These are phyloP conservation scores for Solen grandis DNA, from an alignment of 1,140 invertebrate genomes.

Conservation along the genomic window DNA sequence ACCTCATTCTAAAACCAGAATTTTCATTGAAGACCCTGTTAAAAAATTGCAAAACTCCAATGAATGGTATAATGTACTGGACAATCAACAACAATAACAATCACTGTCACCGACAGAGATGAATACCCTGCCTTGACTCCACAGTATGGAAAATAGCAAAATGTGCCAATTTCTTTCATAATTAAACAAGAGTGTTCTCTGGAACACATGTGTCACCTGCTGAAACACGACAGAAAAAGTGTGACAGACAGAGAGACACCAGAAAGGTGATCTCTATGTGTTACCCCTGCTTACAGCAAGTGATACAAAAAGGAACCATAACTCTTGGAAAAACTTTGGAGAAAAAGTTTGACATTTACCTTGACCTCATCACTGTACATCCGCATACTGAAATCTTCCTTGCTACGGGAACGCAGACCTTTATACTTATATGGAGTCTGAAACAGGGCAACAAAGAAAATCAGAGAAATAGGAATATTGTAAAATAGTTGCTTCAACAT, in stretches of 20 bases:
- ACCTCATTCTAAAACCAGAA: no score
- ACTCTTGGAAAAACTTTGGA: not conserved
- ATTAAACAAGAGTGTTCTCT: not conserved
- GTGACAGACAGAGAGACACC: no score
- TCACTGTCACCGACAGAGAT: no score
- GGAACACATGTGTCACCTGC: not conserved
- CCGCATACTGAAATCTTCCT: conserved; percentile 80
- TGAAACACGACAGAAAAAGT: not conserved
- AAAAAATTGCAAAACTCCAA: no score
- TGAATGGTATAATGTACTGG: no score
- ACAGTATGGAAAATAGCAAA: not conserved
- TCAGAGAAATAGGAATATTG: not conserved
- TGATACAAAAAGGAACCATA: not conserved
- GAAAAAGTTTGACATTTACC: conserved; percentile 57
- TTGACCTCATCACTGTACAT: conserved; percentile 81
- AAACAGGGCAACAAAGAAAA: conserved; percentile 26
- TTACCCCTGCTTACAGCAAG: no score
- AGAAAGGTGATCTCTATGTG: no score
- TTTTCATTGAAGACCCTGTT: no score
- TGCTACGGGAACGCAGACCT: conserved; percentile 77
- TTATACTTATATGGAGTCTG: conserved; percentile 68
- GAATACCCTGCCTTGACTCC: not conserved
- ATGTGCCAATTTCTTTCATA: not conserved
- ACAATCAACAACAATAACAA: no score
- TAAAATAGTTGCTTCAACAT: no score